Conservation (phyloP, 2,797 vertebrate genomes). For the Neoniphon sammara region DNA sequence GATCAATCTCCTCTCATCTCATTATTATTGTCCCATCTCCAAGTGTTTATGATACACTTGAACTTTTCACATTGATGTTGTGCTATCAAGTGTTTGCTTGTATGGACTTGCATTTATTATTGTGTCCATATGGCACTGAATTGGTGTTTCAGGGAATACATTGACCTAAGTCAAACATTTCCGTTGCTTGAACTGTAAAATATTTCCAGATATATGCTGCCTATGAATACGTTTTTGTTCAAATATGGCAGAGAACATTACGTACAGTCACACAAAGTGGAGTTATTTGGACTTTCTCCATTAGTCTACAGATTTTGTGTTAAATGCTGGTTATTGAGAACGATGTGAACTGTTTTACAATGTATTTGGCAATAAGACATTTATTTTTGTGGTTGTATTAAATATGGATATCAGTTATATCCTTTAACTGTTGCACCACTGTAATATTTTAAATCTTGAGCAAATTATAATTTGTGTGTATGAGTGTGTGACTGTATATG, state of each 20-base stretch:
- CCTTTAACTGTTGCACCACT: too few relatives aligned
- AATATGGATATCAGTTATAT: too few relatives aligned
- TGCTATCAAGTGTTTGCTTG: constrained; percentile 60
- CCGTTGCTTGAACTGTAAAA: constrained; percentile 48
- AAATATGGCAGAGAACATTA: constrained; percentile 49
- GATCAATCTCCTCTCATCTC: constrained; percentile 59
- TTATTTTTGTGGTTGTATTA: too few relatives aligned
- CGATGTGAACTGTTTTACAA: background rate
- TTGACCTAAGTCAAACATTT: constrained; percentile 62
- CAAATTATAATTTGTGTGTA: too few relatives aligned
- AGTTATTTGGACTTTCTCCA: constrained; percentile 42
- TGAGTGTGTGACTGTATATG: too few relatives aligned
- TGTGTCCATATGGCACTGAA: constrained; percentile 59
- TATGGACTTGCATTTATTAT: constrained; percentile 61
- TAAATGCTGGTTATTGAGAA: constrained; percentile 9
- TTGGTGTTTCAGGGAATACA: constrained; percentile 34
- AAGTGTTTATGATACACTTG: constrained; percentile 36
- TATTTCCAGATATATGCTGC: constrained; percentile 36
- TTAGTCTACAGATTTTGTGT: constrained; percentile 26
- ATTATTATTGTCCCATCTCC: constrained; percentile 48
- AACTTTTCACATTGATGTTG: constrained; percentile 45
- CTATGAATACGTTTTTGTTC: constrained; percentile 56
- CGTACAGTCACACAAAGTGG: constrained; percentile 48
- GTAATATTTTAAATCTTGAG: too few relatives aligned
- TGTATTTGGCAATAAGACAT: too few relatives aligned